These are phyloP conservation scores for Nibea coibor DNA, from an alignment of 2,113 vertebrate species.

Conservation along the genomic window DNA sequence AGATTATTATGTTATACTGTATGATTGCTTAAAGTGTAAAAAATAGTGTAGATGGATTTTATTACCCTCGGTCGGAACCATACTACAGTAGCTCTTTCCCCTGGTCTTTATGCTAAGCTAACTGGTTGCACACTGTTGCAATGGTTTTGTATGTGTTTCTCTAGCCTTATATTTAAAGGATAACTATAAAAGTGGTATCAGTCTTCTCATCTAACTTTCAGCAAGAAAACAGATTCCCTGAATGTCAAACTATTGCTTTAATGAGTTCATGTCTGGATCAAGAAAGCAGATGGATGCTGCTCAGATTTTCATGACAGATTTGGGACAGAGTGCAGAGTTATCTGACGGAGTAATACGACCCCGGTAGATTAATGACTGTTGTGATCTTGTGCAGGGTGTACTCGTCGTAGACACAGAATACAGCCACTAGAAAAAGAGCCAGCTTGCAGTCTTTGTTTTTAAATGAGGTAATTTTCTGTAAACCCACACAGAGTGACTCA, in stretches of 20 bases:
- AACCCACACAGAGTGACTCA: conserved; percentile 53
- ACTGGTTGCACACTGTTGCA: neutral
- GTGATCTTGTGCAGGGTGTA: conserved; percentile 4
- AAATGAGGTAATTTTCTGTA: conserved; percentile 22
- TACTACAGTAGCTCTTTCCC: neutral
- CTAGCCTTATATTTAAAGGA: neutral
- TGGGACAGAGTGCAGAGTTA: conserved; percentile 53
- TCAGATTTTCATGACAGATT: conserved; percentile 67
- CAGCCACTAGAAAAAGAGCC: neutral
- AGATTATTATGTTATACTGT: neutral
- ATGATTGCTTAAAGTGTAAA: neutral
- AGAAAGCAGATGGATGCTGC: conserved; percentile 24
- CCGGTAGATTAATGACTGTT: neutral
- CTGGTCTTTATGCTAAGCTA: neutral
- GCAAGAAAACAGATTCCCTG: neutral
- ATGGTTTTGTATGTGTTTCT: no score
- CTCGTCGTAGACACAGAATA: neutral
- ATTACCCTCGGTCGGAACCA: neutral
- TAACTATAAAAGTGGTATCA: neutral
- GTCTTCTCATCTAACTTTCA: neutral
- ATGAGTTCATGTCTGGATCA: neutral
- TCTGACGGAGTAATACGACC: neutral
- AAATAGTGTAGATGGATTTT: neutral
- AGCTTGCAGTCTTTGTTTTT: conserved; percentile 15
- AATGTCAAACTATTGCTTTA: neutral